phyloP scores from a whole-genome alignment of 2,888 invertebrate genomes.

The Pachliopta kotzebuea region DNA sequence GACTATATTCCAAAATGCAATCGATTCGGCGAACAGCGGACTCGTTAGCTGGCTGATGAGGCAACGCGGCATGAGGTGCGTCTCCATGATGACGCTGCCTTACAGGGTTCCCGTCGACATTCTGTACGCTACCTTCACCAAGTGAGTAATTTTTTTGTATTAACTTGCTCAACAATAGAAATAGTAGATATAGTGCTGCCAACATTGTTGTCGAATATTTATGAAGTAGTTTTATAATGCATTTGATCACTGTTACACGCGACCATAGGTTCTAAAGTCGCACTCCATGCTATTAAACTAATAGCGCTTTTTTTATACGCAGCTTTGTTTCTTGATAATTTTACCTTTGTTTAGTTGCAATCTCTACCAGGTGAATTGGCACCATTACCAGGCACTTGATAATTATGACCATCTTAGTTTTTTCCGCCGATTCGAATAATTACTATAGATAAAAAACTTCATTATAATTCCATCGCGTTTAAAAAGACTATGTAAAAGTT shows the following conservation, averaged over 20 bases:
- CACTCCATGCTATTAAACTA: not conserved
- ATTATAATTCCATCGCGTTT: no score
- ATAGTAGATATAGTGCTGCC: not conserved
- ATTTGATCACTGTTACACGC: not conserved
- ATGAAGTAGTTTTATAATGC: not conserved
- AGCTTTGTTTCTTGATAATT: no score
- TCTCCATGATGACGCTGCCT: conserved; percentile 90
- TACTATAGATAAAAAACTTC: no score
- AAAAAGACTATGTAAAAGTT: no score
- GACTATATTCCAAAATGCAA: conserved; percentile 95
- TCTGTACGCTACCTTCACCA: conserved; percentile 90
- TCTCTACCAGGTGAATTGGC: no score
- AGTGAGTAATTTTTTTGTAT: conserved; percentile 82
- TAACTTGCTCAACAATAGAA: not conserved
- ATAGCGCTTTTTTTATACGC: not conserved
- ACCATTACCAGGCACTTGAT: no score
- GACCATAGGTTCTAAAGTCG: not conserved
- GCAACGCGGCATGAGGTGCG: conserved; percentile 88
- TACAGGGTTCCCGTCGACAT: conserved; percentile 94
- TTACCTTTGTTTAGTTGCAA: no score
- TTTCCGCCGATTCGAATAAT: no score
- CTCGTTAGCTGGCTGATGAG: conserved; percentile 94
- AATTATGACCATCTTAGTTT: no score
- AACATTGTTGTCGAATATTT: not conserved
- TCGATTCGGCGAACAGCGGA: conserved; percentile 95